These are phyloP conservation scores for Ciona savignyi DNA, from an alignment of 23 tunicate species.

Conservation along the genomic window DNA sequence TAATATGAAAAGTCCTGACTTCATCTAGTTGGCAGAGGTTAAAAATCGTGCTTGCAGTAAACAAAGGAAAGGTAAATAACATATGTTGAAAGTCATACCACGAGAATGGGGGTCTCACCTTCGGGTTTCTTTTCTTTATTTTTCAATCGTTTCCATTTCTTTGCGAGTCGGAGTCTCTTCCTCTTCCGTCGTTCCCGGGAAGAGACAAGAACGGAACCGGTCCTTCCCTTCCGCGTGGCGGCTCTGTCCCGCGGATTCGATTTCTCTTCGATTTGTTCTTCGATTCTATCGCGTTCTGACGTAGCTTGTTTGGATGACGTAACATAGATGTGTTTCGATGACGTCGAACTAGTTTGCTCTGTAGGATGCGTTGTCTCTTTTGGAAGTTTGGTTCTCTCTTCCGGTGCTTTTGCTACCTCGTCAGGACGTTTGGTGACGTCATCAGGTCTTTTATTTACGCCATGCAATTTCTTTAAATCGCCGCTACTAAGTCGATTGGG, in stretches of 20 bases:
- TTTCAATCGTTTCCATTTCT: conserved; percentile 13
- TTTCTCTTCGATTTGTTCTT: background rate
- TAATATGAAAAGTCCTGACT: too few relatives aligned
- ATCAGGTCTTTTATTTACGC: background rate
- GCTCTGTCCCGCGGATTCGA: background rate
- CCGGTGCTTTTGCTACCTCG: too few relatives aligned
- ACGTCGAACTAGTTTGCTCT: too few relatives aligned
- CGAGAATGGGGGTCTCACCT: background rate
- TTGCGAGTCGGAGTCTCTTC: conserved; percentile 10
- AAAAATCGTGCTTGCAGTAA: too few relatives aligned
- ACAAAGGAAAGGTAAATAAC: too few relatives aligned
- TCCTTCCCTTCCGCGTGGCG: background rate
- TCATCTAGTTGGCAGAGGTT: too few relatives aligned
- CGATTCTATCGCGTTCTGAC: background rate
- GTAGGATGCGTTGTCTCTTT: too few relatives aligned
- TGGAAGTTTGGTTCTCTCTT: too few relatives aligned
- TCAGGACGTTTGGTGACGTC: background rate
- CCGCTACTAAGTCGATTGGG: background rate
- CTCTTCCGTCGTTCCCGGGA: conserved; percentile 11
- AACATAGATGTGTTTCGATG: background rate
- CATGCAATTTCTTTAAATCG: background rate
- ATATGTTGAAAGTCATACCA: too few relatives aligned
- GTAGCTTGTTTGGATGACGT: too few relatives aligned
- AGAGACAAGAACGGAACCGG: conserved; percentile 7
- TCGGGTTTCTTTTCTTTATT: background rate